Evolutionary conservation across 2,113 vertebrate genomes (phyloP).

Genomic region (Heptranchias perlo): DNA sequence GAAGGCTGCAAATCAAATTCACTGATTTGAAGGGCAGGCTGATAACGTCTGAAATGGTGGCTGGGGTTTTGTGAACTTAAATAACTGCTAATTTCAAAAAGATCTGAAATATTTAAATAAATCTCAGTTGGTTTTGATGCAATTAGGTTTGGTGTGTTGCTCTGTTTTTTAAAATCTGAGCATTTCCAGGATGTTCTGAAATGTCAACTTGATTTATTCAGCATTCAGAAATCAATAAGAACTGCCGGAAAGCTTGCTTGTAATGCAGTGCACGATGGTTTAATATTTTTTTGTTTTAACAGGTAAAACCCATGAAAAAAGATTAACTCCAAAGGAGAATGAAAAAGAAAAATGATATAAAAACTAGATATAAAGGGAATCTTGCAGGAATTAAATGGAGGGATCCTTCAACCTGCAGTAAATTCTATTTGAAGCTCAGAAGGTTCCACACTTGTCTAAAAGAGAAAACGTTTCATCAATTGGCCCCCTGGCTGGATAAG

Average conservation of each 20-base stretch:
- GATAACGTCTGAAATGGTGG: background rate
- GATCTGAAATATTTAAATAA: background rate
- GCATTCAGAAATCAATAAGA: background rate
- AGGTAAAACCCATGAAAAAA: background rate
- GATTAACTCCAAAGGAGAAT: background rate
- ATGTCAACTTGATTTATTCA: background rate
- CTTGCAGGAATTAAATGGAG: background rate
- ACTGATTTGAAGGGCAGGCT: background rate
- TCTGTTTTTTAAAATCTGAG: background rate
- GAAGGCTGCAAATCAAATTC: background rate
- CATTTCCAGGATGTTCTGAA: background rate
- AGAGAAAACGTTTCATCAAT: background rate
- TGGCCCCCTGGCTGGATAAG: background rate
- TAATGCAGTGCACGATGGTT: background rate
- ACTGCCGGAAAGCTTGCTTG: background rate
- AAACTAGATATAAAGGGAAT: background rate
- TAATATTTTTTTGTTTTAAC: background rate
- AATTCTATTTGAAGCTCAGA: background rate
- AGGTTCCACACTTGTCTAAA: background rate
- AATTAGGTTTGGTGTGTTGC: background rate
- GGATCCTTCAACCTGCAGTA: background rate
- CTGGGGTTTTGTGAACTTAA: background rate
- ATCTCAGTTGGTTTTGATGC: background rate
- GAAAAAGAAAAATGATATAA: background rate
- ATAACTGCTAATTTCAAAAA: background rate